phyloP scores from a whole-genome alignment of 2,888 invertebrate genomes.

The Drosophila antonietae region DNA sequence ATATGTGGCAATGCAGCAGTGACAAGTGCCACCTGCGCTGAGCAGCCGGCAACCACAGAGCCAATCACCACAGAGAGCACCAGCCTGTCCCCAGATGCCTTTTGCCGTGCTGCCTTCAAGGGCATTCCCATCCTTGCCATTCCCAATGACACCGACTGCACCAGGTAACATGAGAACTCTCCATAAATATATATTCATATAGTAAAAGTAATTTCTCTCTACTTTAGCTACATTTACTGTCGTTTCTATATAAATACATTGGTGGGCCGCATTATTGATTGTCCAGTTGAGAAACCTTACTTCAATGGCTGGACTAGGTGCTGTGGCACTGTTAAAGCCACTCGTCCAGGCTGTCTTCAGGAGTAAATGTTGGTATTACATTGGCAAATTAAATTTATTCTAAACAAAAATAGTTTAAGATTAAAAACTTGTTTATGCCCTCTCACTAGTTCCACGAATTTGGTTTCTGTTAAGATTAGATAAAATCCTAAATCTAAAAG shows the following conservation, averaged over 20 bases:
- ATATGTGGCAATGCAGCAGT: conserved; percentile 32
- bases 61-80: conserved; percentile 1
- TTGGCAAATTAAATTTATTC: background rate
- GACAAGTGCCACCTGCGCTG: conserved; percentile 27
- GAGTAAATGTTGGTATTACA: background rate
- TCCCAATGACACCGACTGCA: conserved; percentile 35
- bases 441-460: background rate
- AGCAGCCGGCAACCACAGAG: background rate
- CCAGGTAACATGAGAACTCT: conserved; percentile 19
- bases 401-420: background rate
- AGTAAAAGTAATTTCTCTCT: background rate
- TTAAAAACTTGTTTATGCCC: background rate
- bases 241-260: background rate
- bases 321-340: conserved; percentile 19
- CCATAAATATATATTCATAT: background rate
- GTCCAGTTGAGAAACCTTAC: conserved; percentile 20
- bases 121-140: conserved; percentile 8
- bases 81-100: conserved; percentile 1
- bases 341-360: conserved; percentile 6
- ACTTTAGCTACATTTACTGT: conserved; percentile 15
- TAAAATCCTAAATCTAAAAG: background rate
- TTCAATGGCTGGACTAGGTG: conserved; percentile 17
- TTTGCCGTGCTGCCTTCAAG: conserved; percentile 4
- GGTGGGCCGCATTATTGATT: conserved; percentile 13
- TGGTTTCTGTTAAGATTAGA: background rate